Conservation (phyloP, 92 coral and sea anemone species). For the Zoanthus sansibaricus region DNA sequence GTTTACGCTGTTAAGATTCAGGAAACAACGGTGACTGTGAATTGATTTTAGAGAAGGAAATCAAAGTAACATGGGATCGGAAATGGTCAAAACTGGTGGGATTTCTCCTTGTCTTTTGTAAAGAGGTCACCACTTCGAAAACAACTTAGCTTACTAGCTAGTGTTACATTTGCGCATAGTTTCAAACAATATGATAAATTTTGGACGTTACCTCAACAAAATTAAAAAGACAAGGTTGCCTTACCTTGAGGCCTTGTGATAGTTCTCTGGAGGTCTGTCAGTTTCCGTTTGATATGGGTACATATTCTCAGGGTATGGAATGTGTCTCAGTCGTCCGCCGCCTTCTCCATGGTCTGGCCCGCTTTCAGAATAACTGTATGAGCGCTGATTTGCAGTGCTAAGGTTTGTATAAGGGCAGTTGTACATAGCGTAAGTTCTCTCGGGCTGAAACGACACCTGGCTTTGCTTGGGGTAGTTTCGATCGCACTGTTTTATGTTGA, state of each 20-base stretch:
- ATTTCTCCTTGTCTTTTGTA: background rate
- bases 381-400: slow-evolving; percentile 28
- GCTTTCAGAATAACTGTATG: slow-evolving; percentile 32
- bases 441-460: background rate
- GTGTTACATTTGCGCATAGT: slow-evolving; percentile 4
- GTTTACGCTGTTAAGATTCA: background rate
- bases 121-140: background rate
- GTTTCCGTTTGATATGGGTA: slow-evolving; percentile 42
- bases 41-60: slow-evolving; percentile 19
- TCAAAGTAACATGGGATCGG: slow-evolving; percentile 5
- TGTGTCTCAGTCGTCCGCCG: slow-evolving; percentile 30
- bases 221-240: background rate
- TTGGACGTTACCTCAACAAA: background rate
- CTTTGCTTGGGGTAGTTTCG: slow-evolving; percentile 26
- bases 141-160: background rate
- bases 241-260: slow-evolving; percentile 41
- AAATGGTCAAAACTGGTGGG: slow-evolving; percentile 12
- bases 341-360: slow-evolving; percentile 31
- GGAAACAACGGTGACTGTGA: slow-evolving; percentile 4
- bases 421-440: slow-evolving; percentile 33
- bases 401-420: slow-evolving; percentile 13
- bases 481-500: slow-evolving; percentile 28
- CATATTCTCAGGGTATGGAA: slow-evolving; percentile 33
- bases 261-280: slow-evolving; percentile 36
- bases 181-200: background rate